These are phyloP conservation scores for Rhegmatorhina hoffmannsi DNA, from an alignment of 2,113 vertebrate genomes.

Conservation along the genomic window DNA sequence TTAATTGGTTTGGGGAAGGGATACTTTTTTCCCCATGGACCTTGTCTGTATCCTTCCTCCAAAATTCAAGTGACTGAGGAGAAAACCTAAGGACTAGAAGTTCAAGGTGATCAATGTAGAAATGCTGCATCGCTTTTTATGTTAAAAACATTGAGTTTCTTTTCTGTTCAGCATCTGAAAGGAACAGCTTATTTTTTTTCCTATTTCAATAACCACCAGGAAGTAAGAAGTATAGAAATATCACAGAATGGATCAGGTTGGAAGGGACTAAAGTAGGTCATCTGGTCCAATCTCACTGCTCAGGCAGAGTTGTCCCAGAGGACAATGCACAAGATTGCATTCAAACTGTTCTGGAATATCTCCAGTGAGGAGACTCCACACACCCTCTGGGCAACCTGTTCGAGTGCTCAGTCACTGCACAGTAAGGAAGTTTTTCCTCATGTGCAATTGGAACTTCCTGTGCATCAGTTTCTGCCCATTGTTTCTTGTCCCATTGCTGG, in stretches of 20 bases:
- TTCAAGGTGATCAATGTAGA: background rate
- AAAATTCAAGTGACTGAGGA: background rate
- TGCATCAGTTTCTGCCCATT: accelerated
- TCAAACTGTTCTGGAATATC: accelerated
- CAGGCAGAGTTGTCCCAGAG: accelerated
- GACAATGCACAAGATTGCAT: accelerated
- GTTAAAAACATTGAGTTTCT: background rate
- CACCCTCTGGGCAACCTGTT: background rate
- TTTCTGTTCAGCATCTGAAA: background rate
- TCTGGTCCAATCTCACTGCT: accelerated
- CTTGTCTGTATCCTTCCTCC: background rate
- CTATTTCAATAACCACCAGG: background rate
- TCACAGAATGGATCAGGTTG: background rate
- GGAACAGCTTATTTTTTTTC: background rate
- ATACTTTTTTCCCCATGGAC: background rate
- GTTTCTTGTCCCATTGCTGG: background rate
- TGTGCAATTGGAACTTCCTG: background rate
- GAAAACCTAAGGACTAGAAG: background rate
- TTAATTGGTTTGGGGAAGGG: background rate
- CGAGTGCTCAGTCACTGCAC: background rate
- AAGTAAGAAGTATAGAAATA: background rate
- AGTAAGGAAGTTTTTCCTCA: background rate
- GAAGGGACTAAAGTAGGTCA: accelerated
- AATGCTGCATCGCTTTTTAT: background rate
- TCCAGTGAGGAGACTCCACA: background rate